Evolutionary conservation across 2,113 vertebrate genomes (phyloP), one percentile per base, ranked within the genome.

Genomic region (Chaetops frenatus): DNA sequence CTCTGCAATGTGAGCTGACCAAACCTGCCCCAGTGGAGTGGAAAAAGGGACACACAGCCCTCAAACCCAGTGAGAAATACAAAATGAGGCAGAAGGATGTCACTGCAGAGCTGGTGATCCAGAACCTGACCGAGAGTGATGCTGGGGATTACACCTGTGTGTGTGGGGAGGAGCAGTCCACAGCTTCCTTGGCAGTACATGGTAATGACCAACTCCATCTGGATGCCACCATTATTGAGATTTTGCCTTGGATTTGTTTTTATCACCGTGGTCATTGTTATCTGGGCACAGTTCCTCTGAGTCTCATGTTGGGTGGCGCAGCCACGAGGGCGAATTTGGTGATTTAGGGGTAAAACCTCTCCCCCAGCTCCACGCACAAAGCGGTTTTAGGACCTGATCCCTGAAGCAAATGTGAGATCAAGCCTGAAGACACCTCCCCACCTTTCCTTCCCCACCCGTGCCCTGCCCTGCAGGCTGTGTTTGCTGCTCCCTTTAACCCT

Each of bases 1-100:
- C 91, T 1, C 96, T 99, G 82, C 78, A 10, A n/a, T 99, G 98
- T 79, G 98, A 98, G 92, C 96, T 99, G 78, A 99, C 97, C 58
- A 98, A 98, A 58, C 10, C 40, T 4, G 95, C 95, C 28, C 45
- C 91, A 5, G 97, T 97, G 67, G 95, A 95, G 61, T 98, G 98
- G 98, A 97, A 42, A 44, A 98, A 98, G 71, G 98, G 98, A 16
- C 64, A 64, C 22, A 50, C 71, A 57, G 92, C 90, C 24, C 97
- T 98, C 70, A 96, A 61, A 57, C 48, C 91, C 6, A 94, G 97
- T 0, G 92, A 88, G 54, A 98, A 98, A 81, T 97, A 98, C 91
- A 97, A 81, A 66, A 90, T 97, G 79, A 95, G 90, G 54, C 97
- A 97, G 83, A 97, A 98, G 35, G 97, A 97, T n/a, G 86, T 93